A percentile compares a stretch with the other conserved stretches of the same genome.
Conservation (phyloP, 2,888 invertebrate genomes). For the Ormyrus thymus region DNA sequence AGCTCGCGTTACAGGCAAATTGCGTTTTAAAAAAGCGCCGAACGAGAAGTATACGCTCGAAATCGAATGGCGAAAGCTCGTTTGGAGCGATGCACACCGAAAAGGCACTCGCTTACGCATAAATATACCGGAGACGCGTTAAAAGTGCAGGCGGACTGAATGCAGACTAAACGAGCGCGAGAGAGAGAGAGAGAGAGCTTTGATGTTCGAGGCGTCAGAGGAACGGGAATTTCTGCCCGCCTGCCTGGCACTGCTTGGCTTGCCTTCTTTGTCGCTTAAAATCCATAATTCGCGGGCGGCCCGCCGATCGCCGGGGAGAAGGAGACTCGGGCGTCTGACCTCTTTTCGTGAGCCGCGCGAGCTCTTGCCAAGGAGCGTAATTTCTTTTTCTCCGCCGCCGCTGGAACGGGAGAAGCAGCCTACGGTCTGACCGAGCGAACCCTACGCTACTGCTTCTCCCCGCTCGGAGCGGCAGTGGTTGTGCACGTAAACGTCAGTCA, state of each 20-base stretch:
- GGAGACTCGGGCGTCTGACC: conserved; percentile 23
- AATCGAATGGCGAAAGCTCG: no score
- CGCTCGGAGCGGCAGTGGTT: conserved; percentile 57
- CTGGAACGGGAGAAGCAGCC: conserved; percentile 52
- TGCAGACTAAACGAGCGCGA: not conserved
- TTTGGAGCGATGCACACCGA: no score
- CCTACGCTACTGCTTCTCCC: conserved; percentile 46
- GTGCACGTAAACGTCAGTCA: conserved; percentile 75
- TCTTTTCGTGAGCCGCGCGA: conserved; percentile 4
- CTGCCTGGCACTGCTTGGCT: conserved; percentile 17
- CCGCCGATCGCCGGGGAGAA: no score
- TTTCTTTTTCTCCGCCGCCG: conserved; percentile 33
- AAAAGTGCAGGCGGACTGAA: no score
- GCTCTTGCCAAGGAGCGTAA: conserved; percentile 1
- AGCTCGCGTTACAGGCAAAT: no score
- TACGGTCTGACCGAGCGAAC: conserved; percentile 57
- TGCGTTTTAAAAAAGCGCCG: no score
- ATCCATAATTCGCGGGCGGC: conserved; percentile 45
- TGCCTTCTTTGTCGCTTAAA: conserved; percentile 40
- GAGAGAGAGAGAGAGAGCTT: not conserved
- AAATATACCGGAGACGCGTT: no score
- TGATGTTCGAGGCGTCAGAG: conserved; percentile 27
- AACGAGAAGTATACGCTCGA: no score
- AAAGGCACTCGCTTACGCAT: no score
- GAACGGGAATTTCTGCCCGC: conserved; percentile 21